Conservation (phyloP, 2,888 invertebrate species). For the Metacarcinus magister region DNA sequence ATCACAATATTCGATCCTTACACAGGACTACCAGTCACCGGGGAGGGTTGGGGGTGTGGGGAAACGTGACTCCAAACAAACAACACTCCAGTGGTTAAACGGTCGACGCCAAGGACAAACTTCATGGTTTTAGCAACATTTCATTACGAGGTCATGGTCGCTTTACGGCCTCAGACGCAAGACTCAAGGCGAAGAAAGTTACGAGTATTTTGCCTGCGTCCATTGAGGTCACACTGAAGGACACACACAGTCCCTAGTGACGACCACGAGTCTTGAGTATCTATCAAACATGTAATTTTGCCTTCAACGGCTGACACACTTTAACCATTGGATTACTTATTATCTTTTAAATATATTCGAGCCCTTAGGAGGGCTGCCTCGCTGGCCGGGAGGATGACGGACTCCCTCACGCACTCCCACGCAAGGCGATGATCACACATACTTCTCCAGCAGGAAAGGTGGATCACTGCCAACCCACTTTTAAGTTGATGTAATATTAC, state of each 20-base stretch:
- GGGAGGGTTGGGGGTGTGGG: not conserved
- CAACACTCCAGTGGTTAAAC: not conserved
- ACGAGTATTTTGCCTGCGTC: not conserved
- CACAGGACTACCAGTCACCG: slow-evolving; percentile 41
- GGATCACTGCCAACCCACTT: not conserved
- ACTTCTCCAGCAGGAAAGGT: not conserved
- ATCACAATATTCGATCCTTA: slow-evolving; percentile 57
- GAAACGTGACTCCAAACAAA: not conserved
- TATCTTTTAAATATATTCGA: not conserved
- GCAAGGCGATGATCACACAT: not conserved
- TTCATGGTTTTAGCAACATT: not conserved
- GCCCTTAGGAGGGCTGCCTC: not conserved
- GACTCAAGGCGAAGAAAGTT: not conserved
- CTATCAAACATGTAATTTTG: not conserved
- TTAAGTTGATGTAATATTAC: not conserved
- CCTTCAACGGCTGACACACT: not conserved
- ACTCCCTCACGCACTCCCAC: slow-evolving; percentile 10
- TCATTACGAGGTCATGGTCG: not conserved
- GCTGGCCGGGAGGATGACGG: not conserved
- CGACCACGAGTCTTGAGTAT: not conserved
- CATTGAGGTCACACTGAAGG: not conserved
- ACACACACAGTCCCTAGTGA: not conserved
- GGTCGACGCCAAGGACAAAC: not conserved
- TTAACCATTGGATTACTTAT: slow-evolving; percentile 1
- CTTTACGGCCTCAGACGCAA: not conserved